These are phyloP conservation scores for Cactoblastis cactorum DNA, from an alignment of 2,888 invertebrate species.

Conservation along the genomic window DNA sequence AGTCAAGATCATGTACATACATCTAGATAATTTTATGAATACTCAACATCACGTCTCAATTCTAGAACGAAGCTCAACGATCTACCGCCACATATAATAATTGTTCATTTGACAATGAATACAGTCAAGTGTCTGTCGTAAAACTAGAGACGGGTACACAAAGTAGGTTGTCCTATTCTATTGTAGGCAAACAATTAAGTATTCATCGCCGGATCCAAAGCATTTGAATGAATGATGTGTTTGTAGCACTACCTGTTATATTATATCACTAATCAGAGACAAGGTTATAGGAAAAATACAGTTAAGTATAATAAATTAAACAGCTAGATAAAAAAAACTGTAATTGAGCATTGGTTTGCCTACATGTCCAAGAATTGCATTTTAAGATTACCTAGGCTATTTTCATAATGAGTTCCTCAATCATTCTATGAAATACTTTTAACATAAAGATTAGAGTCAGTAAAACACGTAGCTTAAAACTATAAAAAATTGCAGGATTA, in stretches of 20 bases:
- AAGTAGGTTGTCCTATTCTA: slow-evolving; percentile 65
- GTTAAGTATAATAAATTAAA: slow-evolving; percentile 13
- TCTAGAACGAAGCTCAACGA: slow-evolving; percentile 20
- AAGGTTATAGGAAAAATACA: slow-evolving; percentile 23
- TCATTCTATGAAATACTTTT: not conserved
- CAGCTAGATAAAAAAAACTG: not conserved
- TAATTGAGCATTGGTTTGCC: no score
- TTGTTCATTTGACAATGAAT: slow-evolving; percentile 67
- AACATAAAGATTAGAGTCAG: not conserved
- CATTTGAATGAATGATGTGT: slow-evolving; percentile 43
- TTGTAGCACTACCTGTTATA: slow-evolving; percentile 29
- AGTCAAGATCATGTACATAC: not conserved
- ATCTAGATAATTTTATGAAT: no score
- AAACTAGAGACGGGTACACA: slow-evolving; percentile 61
- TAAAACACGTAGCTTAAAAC: not conserved
- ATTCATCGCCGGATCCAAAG: slow-evolving; percentile 50
- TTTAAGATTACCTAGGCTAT: no score
- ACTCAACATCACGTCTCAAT: slow-evolving; percentile 16
- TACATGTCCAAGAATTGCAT: no score
- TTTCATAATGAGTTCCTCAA: no score
- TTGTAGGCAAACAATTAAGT: slow-evolving; percentile 63
- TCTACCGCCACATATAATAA: slow-evolving; percentile 47
- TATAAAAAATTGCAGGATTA: slow-evolving; percentile 5
- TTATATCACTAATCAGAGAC: slow-evolving; percentile 6
- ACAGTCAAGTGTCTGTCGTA: slow-evolving; percentile 69